Evolutionary conservation across 1,140 invertebrate genomes (phyloP).

Genomic region (Bombus sibiricus): DNA sequence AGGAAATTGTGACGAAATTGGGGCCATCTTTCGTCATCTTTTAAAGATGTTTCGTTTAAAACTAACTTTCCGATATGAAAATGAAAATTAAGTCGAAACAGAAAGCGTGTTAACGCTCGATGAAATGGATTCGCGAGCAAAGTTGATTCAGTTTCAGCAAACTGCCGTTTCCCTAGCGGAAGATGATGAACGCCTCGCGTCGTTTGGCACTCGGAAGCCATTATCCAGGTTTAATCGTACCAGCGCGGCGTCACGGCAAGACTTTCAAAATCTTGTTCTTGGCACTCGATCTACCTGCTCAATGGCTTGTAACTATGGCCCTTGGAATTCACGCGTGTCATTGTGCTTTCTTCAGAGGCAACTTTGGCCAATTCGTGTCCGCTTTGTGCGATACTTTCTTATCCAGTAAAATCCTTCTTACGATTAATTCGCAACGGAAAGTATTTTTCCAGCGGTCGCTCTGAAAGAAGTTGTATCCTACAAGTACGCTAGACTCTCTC

Average conservation of each 20-base stretch:
- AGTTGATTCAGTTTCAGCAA: neutral
- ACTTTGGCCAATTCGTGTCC: neutral
- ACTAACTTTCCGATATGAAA: neutral
- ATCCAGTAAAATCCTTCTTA: too few relatives aligned
- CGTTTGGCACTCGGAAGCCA: slow-evolving; percentile 12
- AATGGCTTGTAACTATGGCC: slow-evolving; percentile 25
- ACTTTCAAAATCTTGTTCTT: slow-evolving; percentile 48
- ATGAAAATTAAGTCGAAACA: neutral
- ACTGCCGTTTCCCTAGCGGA: slow-evolving; percentile 12
- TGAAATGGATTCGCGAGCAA: neutral
- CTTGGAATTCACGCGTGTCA: slow-evolving; percentile 21
- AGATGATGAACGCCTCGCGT: neutral
- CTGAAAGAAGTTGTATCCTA: neutral
- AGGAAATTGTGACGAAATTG: neutral
- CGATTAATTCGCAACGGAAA: neutral
- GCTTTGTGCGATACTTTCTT: neutral
- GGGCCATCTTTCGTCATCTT: neutral
- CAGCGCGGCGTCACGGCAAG: neutral
- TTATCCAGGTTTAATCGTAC: slow-evolving; percentile 31
- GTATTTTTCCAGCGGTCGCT: neutral
- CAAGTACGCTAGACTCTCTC: slow-evolving; percentile 24
- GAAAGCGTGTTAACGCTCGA: slow-evolving; percentile 1
- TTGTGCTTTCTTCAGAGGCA: slow-evolving; percentile 9
- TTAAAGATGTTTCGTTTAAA: neutral
- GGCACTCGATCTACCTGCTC: slow-evolving; percentile 24